These are phyloP conservation scores for Aphaenogaster rudis DNA, from an alignment of 1,140 invertebrate genomes.

Conservation along the genomic window DNA sequence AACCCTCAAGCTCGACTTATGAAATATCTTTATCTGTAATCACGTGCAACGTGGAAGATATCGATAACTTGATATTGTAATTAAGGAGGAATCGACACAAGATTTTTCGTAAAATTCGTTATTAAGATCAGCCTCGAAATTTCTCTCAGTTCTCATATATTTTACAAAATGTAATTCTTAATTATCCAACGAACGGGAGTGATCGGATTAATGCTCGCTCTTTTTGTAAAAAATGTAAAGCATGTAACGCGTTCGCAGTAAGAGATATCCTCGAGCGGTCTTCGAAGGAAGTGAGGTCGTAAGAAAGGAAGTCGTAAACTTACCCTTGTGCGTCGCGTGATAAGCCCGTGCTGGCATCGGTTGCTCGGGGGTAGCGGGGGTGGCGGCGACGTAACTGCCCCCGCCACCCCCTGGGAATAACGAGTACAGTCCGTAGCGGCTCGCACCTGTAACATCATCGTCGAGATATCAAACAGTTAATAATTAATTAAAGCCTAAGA, in stretches of 20 bases:
- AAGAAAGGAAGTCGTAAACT: conserved; percentile 71
- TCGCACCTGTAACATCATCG: conserved; percentile 86
- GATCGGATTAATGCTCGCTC: background rate
- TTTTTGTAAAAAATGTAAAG: conserved; percentile 15
- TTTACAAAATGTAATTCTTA: background rate
- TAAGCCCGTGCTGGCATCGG: conserved; percentile 86
- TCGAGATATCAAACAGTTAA: conserved; percentile 59
- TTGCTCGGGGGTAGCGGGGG: conserved; percentile 85
- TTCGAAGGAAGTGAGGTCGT: conserved; percentile 37
- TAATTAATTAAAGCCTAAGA: conserved; percentile 35
- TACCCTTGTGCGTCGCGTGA: conserved; percentile 88
- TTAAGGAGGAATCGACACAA: background rate
- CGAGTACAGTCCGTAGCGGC: conserved; percentile 88
- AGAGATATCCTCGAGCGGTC: background rate
- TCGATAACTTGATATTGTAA: background rate
- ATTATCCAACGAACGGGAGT: background rate
- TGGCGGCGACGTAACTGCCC: conserved; percentile 85
- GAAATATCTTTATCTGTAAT: conserved; percentile 7
- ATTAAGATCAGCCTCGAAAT: background rate
- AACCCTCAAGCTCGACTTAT: background rate
- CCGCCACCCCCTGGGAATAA: conserved; percentile 87
- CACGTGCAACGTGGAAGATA: background rate
- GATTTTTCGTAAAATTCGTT: background rate
- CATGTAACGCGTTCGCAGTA: background rate
- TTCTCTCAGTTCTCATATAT: background rate